Conservation (phyloP, 2,797 vertebrate genomes). For the Periparus ater region DNA sequence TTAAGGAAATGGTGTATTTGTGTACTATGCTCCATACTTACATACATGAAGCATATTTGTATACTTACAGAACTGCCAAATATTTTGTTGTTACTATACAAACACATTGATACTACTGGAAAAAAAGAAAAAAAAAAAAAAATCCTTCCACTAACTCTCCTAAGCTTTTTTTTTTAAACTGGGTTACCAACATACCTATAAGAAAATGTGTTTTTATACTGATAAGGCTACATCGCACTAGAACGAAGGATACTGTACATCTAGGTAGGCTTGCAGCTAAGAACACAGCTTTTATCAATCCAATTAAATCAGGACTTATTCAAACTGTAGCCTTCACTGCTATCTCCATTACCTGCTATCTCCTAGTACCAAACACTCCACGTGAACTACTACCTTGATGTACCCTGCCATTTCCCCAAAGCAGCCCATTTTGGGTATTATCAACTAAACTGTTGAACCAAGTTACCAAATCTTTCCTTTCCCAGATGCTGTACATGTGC, state of each 20-base stretch:
- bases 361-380: background rate
- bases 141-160: background rate
- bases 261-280: background rate
- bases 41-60: conserved; percentile 58
- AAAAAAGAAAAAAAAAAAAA: background rate
- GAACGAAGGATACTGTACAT: background rate
- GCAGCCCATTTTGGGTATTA: background rate
- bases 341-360: background rate
- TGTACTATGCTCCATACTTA: conserved; percentile 10
- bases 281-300: background rate
- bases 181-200: background rate
- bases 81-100: conserved; percentile 51
- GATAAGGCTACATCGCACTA: background rate
- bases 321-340: background rate
- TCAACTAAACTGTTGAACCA: background rate
- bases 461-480: background rate
- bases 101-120: conserved; percentile 42
- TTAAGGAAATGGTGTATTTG: conserved; percentile 67
- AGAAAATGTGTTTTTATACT: conserved; percentile 1
- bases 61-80: conserved; percentile 56
- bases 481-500: fast-evolving
- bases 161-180: conserved; percentile 5
- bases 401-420: background rate
- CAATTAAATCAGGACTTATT: conserved; percentile 17
- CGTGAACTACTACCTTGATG: background rate